These are phyloP conservation scores for Eulimnadia texana DNA, from an alignment of 1,140 invertebrate species.

Conservation along the genomic window DNA sequence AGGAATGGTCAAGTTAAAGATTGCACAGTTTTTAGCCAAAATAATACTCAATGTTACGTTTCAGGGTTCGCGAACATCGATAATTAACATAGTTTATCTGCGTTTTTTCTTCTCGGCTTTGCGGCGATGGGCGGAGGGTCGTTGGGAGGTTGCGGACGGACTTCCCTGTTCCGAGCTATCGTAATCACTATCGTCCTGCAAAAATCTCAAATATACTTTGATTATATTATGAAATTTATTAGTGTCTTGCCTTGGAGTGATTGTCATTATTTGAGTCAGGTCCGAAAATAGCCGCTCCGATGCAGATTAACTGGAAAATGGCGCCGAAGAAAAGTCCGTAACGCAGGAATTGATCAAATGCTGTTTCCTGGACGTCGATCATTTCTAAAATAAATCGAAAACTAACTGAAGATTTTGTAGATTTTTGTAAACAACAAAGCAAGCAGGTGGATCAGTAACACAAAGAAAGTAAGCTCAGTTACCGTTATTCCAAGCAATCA, in stretches of 20 bases:
- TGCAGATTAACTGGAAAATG: conserved; percentile 48
- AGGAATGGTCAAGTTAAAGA: no score
- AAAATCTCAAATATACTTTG: conserved; percentile 7
- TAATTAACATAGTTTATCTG: no score
- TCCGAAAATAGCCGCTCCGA: conserved; percentile 46
- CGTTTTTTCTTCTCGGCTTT: conserved; percentile 41
- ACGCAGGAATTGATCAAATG: conserved; percentile 45
- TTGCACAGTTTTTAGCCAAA: no score
- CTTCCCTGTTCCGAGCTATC: conserved; percentile 41
- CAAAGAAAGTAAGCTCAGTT: no score
- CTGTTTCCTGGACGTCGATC: conserved; percentile 29
- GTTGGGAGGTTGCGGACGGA: conserved; percentile 37
- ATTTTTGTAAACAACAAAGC: no score
- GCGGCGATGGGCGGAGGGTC: conserved; percentile 31
- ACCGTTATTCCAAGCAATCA: no score
- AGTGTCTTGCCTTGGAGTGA: conserved; percentile 21
- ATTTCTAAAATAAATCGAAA: background rate
- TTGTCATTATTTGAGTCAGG: conserved; percentile 30
- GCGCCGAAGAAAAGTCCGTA: conserved; percentile 52
- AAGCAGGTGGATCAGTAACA: no score
- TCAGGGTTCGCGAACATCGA: no score
- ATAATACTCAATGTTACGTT: no score
- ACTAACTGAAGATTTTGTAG: no score
- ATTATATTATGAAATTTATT: conserved; percentile 8
- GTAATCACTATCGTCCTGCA: conserved; percentile 34